Evolutionary conservation across 1,140 invertebrate species (phyloP).

Genomic region (Trichonephila inaurata): DNA sequence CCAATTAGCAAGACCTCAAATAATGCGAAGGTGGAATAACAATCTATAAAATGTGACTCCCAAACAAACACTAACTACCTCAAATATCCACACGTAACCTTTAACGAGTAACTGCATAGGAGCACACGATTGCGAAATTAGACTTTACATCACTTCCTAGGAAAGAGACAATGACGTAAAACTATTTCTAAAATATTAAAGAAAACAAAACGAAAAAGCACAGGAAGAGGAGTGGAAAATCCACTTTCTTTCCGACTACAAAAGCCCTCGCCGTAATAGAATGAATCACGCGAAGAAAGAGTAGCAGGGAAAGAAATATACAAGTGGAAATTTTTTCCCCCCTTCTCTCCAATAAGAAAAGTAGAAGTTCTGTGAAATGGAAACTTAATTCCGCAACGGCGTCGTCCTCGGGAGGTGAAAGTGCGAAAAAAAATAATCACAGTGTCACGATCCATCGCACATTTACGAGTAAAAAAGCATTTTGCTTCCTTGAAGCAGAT

Average conservation of each 20-base stretch:
- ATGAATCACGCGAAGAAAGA: conserved; percentile 52
- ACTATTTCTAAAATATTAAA: conserved; percentile 24
- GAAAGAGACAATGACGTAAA: conserved; percentile 40
- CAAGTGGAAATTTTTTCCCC: not conserved
- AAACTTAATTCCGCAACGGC: conserved; percentile 45
- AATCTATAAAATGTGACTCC: not conserved
- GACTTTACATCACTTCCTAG: conserved; percentile 27
- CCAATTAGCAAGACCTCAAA: not conserved
- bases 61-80: not conserved
- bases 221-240: conserved; percentile 49
- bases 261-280: not conserved
- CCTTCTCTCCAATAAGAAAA: not conserved
- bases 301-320: not conserved
- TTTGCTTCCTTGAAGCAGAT: conserved; percentile 24
- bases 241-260: conserved; percentile 31
- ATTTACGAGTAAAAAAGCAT: conserved; percentile 3
- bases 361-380: conserved; percentile 40
- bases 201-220: not conserved
- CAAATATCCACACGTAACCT: not conserved
- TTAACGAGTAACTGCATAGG: not conserved
- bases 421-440: conserved; percentile 54
- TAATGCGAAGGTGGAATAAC: not conserved
- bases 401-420: conserved; percentile 22
- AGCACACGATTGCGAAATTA: not conserved
- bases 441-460: conserved; percentile 43